These are phyloP conservation scores for Pantherophis guttatus DNA, from an alignment of 2,113 vertebrate genomes.

Conservation along the genomic window DNA sequence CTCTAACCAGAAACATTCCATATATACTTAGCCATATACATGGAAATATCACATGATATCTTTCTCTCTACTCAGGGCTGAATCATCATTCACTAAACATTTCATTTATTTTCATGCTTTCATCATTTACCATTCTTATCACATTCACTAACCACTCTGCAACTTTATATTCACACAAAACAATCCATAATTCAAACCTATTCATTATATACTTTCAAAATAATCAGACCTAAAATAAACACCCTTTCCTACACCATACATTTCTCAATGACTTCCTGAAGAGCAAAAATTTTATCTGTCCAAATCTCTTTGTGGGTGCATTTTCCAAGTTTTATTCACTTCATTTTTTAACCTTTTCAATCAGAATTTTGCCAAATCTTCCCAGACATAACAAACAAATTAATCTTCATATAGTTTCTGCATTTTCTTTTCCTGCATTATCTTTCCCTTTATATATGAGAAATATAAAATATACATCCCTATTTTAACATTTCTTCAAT, in stretches of 20 bases:
- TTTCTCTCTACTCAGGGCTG: not conserved
- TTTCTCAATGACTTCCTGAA: not conserved
- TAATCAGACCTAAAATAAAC: not conserved
- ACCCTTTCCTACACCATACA: not conserved
- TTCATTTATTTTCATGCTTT: not conserved
- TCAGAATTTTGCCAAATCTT: not conserved
- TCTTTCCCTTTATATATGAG: not conserved
- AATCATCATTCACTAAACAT: not conserved
- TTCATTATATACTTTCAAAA: not conserved
- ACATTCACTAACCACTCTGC: not conserved
- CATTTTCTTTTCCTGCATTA: not conserved
- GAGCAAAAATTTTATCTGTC: not conserved
- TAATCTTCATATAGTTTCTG: not conserved
- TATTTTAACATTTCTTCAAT: not conserved
- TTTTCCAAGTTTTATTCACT: not conserved
- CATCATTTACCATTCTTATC: not conserved
- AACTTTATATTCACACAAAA: not conserved
- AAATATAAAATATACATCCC: not conserved
- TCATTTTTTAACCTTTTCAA: not conserved
- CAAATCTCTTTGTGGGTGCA: not conserved
- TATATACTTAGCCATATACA: not conserved
- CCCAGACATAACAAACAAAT: not conserved
- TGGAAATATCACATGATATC: not conserved
- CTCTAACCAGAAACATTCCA: not conserved
- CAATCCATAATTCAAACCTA: not conserved